Base-by-base conservation (phyloP, 2,113 vertebrate genomes). In the Turnix velox region DNA sequence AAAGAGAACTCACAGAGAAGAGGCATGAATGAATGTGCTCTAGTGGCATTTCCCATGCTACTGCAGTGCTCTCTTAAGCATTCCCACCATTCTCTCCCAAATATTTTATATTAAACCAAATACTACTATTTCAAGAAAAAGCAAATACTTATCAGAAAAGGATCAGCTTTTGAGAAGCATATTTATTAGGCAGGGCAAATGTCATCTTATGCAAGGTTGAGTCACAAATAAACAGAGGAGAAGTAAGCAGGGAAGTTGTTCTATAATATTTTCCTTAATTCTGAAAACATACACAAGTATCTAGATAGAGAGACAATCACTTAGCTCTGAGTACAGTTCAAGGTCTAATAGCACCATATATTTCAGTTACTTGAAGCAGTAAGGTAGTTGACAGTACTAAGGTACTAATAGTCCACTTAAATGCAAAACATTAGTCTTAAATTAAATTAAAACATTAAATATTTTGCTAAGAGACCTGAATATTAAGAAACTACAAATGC, bases 171-270 rank as follows among this genome's bases (percentile, higher is more conserved):
- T 82, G 46, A 62, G 23, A 83, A 90, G 2, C 5, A 3, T 4
- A 46, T 95, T 95, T 95, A 96, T 95, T 95, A 90, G 42, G 11
- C 67, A 80, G 11, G 30, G 11, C 22, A 67, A 58, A 68, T 72
- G 25, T 39, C 20, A 71, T 11, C 6, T 72, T 39, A 20, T 7
- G 40, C 25, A 58, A 43, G 42, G 13, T 18, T 40, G 18, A 62
- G 23, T 89, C 39, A 91, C 54, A 91, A 73, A 52, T 18, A 58
- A 4, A 75, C 12, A 58, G 9, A 93, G 14, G 5, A 52, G 7
- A 45, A 62, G 15, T n/a, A 5, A 66, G 18, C 27, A 85, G 31
- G 30, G 8, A 62, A 82, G 3, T 8, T 1, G n/a, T 81, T 72
- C 45, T 57, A 30, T 31, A 52, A 17, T 22, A 58, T 49, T 46